Conservation (phyloP, 2,797 vertebrate genomes). For the Parambassis ranga region DNA sequence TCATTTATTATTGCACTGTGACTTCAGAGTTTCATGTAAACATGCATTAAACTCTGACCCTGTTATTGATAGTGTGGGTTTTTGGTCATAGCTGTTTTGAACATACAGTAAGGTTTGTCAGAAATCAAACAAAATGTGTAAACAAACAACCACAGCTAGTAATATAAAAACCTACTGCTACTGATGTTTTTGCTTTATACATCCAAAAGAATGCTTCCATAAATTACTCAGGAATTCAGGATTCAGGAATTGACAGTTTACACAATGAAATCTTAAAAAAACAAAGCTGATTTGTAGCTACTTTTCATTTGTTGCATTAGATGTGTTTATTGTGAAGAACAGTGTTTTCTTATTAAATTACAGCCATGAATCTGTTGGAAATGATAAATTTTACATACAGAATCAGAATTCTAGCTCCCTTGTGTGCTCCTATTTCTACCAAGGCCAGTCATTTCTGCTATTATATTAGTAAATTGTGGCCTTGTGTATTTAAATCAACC, state of each 20-base stretch:
- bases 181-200: neutral
- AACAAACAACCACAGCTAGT: neutral
- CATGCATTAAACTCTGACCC: neutral
- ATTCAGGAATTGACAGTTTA: neutral
- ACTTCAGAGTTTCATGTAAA: too few relatives aligned
- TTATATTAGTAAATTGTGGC: too few relatives aligned
- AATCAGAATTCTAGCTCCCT: too few relatives aligned
- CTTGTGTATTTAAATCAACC: too few relatives aligned
- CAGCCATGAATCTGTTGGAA: too few relatives aligned
- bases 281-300: neutral
- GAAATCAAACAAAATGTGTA: slow-evolving; percentile 19
- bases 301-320: neutral
- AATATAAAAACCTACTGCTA: neutral
- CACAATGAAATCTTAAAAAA: too few relatives aligned
- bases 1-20: too few relatives aligned
- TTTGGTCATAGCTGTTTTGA: slow-evolving; percentile 33
- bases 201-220: too few relatives aligned
- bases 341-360: neutral
- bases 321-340: neutral
- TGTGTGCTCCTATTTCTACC: too few relatives aligned
- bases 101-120: slow-evolving; percentile 22
- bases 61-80: slow-evolving; percentile 28
- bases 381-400: too few relatives aligned
- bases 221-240: neutral
- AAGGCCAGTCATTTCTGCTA: too few relatives aligned